Conservation (phyloP, 2,113 vertebrate genomes). For the Salvelinus namaycush region DNA sequence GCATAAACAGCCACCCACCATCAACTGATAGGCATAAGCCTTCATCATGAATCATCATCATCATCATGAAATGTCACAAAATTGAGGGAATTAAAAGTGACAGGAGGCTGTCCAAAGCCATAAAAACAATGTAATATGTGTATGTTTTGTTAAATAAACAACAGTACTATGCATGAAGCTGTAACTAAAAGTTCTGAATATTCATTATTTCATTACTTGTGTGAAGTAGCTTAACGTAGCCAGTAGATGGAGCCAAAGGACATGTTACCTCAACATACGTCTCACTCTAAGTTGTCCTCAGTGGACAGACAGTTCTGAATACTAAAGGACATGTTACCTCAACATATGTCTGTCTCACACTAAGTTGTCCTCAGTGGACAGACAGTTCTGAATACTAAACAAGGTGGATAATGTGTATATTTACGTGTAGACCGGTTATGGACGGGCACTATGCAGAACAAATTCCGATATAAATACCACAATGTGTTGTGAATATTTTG, state of each 20-base stretch:
- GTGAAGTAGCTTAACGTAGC: not conserved
- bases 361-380: too few relatives aligned
- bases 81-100: not conserved
- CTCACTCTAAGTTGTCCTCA: too few relatives aligned
- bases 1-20: not conserved
- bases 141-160: not conserved
- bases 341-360: too few relatives aligned
- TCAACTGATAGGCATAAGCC: not conserved
- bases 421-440: too few relatives aligned
- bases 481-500: too few relatives aligned
- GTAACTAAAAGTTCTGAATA: not conserved
- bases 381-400: too few relatives aligned
- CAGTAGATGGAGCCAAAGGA: slow-evolving; percentile 4
- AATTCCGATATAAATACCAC: too few relatives aligned
- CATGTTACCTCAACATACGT: not conserved
- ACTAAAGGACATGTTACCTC: too few relatives aligned
- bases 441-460: too few relatives aligned
- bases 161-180: not conserved
- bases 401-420: too few relatives aligned
- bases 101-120: not conserved
- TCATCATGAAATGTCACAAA: not conserved
- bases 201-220: not conserved
- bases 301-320: too few relatives aligned
- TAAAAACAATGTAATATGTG: not conserved
- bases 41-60: not conserved